Conservation (phyloP, 2,888 invertebrate species). For the Drosophila atripex region DNA sequence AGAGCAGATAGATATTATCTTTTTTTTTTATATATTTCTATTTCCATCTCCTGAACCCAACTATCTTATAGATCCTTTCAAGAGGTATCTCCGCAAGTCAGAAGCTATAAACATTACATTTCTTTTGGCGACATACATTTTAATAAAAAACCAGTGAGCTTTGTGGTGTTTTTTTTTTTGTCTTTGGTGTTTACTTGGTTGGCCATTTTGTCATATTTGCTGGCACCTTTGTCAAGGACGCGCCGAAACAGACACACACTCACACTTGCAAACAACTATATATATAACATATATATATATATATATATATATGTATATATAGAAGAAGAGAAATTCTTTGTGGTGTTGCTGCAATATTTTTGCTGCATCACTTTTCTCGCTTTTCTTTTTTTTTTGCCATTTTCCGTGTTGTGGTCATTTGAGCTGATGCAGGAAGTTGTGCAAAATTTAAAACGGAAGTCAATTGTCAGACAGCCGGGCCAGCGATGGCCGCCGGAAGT, state of each 20-base stretch:
- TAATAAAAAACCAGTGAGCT: slow-evolving; percentile 3
- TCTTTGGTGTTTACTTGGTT: slow-evolving; percentile 16
- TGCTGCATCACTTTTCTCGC: slow-evolving; percentile 1
- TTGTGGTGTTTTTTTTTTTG: not conserved
- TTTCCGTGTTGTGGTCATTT: slow-evolving; percentile 37
- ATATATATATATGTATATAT: too few species aligned
- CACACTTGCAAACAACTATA: not conserved
- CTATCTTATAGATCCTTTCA: not conserved
- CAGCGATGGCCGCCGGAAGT: slow-evolving; percentile 67
- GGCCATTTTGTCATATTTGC: slow-evolving; percentile 51
- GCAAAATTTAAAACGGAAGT: slow-evolving; percentile 76
- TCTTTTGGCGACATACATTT: slow-evolving; percentile 10
- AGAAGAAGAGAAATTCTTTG: not conserved
- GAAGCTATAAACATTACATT: not conserved
- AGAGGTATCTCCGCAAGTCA: not conserved
- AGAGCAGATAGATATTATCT: too few species aligned
- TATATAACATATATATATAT: too few species aligned
- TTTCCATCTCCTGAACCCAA: too few species aligned
- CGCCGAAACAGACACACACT: slow-evolving; percentile 4
- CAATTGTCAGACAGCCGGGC: slow-evolving; percentile 71
- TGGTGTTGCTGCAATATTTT: slow-evolving; percentile 12
- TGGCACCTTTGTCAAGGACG: slow-evolving; percentile 73
- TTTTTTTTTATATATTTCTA: too few species aligned
- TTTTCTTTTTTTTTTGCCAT: slow-evolving; percentile 8
- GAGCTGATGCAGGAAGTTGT: slow-evolving; percentile 65